Conservation (phyloP, 1,140 invertebrate genomes). For the Periplaneta americana region DNA sequence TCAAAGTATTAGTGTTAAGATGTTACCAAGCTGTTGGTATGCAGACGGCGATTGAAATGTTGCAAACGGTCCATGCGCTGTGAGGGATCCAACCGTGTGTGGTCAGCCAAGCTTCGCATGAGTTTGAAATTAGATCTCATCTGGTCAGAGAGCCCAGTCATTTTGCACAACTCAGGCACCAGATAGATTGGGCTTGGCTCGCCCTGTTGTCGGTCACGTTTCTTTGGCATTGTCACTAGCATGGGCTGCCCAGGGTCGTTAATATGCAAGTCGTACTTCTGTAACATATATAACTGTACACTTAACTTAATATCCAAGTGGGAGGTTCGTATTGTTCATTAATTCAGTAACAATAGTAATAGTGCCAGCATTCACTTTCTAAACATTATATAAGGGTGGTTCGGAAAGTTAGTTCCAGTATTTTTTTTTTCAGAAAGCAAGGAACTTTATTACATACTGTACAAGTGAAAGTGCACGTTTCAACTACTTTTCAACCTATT, state of each 20-base stretch:
- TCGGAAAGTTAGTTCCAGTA: no score
- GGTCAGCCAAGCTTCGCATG: slow-evolving; percentile 52
- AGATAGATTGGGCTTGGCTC: slow-evolving; percentile 54
- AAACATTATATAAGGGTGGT: no score
- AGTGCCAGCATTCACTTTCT: no score
- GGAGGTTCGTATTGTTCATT: no score
- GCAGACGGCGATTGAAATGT: slow-evolving; percentile 52
- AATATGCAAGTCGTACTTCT: slow-evolving; percentile 59
- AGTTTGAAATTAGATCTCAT: slow-evolving; percentile 41
- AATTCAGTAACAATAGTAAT: no score
- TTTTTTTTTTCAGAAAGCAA: no score
- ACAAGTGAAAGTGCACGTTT: no score
- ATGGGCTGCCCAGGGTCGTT: slow-evolving; percentile 51
- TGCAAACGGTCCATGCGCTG: slow-evolving; percentile 53
- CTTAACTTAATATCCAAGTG: slow-evolving; percentile 48
- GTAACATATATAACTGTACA: slow-evolving; percentile 43
- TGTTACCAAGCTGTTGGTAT: no score
- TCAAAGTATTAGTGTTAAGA: no score
- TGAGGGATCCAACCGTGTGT: slow-evolving; percentile 57
- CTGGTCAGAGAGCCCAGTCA: slow-evolving; percentile 48
- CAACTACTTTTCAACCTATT: no score
- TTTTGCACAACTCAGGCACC: slow-evolving; percentile 66
- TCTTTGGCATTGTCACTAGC: slow-evolving; percentile 51
- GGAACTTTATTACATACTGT: no score
- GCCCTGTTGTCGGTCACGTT: slow-evolving; percentile 54